A percentile compares a stretch with the other conserved stretches of the same genome.
Evolutionary conservation across 2,113 vertebrate species (phyloP).

Genomic region (Zonotrichia leucophrys): DNA sequence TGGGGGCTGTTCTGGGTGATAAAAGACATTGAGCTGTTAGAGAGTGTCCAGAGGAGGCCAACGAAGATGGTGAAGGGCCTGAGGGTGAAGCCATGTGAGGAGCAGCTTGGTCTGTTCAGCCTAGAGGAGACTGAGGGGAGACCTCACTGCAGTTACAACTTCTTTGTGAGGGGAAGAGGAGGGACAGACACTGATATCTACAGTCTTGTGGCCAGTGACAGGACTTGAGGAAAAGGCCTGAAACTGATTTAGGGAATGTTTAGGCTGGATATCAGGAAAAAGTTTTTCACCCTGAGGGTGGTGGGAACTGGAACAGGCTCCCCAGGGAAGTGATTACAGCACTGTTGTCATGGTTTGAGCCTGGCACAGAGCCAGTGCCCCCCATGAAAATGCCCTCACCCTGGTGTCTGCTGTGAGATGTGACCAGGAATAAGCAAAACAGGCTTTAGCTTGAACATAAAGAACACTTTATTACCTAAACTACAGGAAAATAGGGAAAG

Average conservation of each 20-base stretch:
- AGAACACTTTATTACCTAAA: too few species aligned
- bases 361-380: too few species aligned
- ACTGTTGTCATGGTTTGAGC: too few species aligned
- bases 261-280: not conserved
- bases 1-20: not conserved
- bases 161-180: not conserved
- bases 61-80: not conserved
- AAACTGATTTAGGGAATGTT: not conserved
- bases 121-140: not conserved
- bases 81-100: accelerated
- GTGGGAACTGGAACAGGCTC: not conserved
- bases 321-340: not conserved
- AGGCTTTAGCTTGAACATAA: too few species aligned
- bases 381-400: too few species aligned
- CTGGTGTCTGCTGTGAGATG: too few species aligned
- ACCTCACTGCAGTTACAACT: not conserved
- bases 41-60: not conserved
- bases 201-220: not conserved
- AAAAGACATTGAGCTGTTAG: accelerated
- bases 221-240: not conserved
- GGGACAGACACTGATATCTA: not conserved
- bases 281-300: not conserved
- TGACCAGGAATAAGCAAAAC: too few species aligned
- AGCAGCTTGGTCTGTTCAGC: not conserved
- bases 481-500: too few species aligned